Base-by-base conservation (phyloP, 2,797 vertebrate genomes). In the Aldrovandia affinis region DNA sequence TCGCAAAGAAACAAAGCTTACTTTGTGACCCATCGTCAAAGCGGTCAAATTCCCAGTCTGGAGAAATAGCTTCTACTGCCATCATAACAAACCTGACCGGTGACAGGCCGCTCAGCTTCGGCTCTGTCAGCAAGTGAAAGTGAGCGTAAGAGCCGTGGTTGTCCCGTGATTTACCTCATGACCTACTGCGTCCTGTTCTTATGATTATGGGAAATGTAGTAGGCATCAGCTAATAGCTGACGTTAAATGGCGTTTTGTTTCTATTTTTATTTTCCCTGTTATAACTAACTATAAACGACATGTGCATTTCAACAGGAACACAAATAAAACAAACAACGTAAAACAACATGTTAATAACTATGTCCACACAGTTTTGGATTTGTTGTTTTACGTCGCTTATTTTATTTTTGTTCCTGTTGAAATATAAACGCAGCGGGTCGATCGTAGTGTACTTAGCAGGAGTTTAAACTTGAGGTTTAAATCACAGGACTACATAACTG, bases 11-110 rank as follows among this genome's bases (percentile, higher is more conserved):
- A 18, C 20, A n/a, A 30, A 0, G 54, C 98, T 97, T 94, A 98
- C 98, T 99, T 89, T 97, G 97, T 25, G 98, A 99, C 81, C 98
- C 97, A 88, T 99, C 98, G 85, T 99, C 98, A 86, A 98, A 96
- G 85, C 98, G 97, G 90, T 98, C 98, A 92, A 99, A 98, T 87
- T 99, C 97, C 98, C 98, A 99, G 88, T 98, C 97, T 12, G 97
- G 96, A 12, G 97, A 96, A 12, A 98, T 93, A 5, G 95, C 96
- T 92, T 99, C 98, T 83, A 95, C 94, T 5, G 95, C 96, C 96
- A 98, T 96, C 94, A 94, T 94, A 65, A 20, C 93, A 80, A 44
- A 57, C 65, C 36, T 89, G 6, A 73, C 68, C 28, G 18, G 30
- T 33, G 83, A 10, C 82, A 77, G 55, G 83, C 3, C n/a, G 25